Conservation (phyloP, 2,888 invertebrate genomes). For the Polia nebulosa region DNA sequence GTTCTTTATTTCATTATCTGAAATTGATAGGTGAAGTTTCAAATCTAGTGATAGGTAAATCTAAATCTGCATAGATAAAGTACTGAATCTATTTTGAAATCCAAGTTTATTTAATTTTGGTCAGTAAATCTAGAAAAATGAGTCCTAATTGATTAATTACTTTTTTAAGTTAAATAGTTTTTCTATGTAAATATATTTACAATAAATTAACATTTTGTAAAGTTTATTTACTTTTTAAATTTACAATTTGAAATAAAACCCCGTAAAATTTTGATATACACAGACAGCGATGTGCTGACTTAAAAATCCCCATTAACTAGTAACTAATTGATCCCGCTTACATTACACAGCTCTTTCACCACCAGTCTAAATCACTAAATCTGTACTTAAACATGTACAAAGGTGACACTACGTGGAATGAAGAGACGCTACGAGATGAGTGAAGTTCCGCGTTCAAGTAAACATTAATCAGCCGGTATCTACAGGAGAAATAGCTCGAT, state of each 20-base stretch:
- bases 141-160: constrained; percentile 51
- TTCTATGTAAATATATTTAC: constrained; percentile 63
- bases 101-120: constrained; percentile 61
- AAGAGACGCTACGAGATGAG: constrained; percentile 82
- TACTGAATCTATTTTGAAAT: constrained; percentile 58
- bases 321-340: constrained; percentile 90
- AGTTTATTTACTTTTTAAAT: constrained; percentile 56
- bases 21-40: constrained; percentile 50
- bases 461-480: constrained; percentile 53
- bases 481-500: constrained; percentile 55
- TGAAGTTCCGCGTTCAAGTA: constrained; percentile 72
- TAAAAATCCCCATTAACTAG: constrained; percentile 80
- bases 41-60: constrained; percentile 53
- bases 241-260: constrained; percentile 68
- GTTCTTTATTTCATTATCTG: constrained; percentile 56
- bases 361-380: constrained; percentile 75
- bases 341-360: constrained; percentile 84
- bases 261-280: constrained; percentile 74
- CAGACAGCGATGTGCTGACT: constrained; percentile 76
- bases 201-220: constrained; percentile 60
- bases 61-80: constrained; percentile 53
- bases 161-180: constrained; percentile 55
- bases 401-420: constrained; percentile 72
- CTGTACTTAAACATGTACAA: constrained; percentile 54
- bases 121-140: constrained; percentile 63